A percentile compares a stretch with the other conserved stretches of the same genome.
Evolutionary conservation across 2,888 invertebrate genomes (phyloP).

Genomic region (Augochlorella aurata): DNA sequence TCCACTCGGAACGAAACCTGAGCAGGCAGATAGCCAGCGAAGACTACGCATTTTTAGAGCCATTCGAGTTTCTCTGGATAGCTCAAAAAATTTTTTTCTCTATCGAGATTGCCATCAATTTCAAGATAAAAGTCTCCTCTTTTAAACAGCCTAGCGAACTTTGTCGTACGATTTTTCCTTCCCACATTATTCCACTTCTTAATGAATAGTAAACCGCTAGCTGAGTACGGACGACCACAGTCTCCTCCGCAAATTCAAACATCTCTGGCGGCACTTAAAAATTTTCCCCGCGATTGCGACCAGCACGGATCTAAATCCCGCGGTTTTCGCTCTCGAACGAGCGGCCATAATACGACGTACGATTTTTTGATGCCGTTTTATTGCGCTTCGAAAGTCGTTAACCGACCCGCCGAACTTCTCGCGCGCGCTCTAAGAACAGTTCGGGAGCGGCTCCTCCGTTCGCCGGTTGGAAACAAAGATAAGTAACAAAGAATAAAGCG

Average conservation of each 20-base stretch:
- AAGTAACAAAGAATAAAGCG: conserved; percentile 10
- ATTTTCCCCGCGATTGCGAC: not conserved
- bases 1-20: not conserved
- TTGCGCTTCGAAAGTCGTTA: conserved; percentile 8
- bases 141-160: rapidly evolving
- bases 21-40: not conserved
- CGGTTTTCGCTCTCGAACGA: not conserved
- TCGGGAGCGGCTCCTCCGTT: too few species aligned
- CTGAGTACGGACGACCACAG: not conserved
- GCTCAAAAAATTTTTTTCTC: not conserved
- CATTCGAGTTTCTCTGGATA: not conserved
- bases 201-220: not conserved
- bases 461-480: not conserved
- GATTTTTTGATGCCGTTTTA: conserved; percentile 8
- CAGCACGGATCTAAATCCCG: not conserved
- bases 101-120: not conserved
- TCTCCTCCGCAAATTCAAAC: not conserved
- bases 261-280: not conserved
- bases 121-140: not conserved
- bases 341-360: not conserved
- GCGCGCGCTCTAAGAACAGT: too few species aligned
- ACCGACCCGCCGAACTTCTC: not conserved
- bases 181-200: not conserved
- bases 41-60: too few species aligned
- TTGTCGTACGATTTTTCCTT: not conserved